A percentile compares a stretch with the other conserved stretches of the same genome.
These are phyloP conservation scores for Chaetoderma sp. DNA, from an alignment of 2,888 invertebrate species.

Conservation along the genomic window DNA sequence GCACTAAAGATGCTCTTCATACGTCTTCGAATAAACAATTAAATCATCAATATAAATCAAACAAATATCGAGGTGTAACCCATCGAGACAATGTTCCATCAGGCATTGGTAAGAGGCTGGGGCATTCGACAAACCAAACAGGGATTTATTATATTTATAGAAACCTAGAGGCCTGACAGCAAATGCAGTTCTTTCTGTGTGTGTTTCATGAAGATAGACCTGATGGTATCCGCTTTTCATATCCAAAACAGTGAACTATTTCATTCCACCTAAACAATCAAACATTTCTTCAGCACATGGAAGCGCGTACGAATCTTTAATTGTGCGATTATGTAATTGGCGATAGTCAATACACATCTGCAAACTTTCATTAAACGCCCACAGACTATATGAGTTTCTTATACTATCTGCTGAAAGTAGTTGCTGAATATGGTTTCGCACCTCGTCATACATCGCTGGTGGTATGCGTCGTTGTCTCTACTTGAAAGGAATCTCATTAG, in stretches of 20 bases:
- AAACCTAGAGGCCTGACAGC: conserved; percentile 31
- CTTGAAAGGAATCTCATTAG: conserved; percentile 23
- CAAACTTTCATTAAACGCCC: conserved; percentile 31
- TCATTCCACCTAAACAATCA: too few relatives aligned
- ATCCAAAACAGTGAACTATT: conserved; percentile 26
- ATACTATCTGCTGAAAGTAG: conserved; percentile 34
- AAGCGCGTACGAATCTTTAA: conserved; percentile 35
- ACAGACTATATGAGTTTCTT: conserved; percentile 23
- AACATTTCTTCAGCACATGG: conserved; percentile 38
- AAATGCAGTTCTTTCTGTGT: too few relatives aligned
- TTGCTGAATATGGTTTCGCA: conserved; percentile 33
- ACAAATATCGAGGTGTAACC: conserved; percentile 28
- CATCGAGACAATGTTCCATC: conserved; percentile 30
- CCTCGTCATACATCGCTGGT: too few relatives aligned
- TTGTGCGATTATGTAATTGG: conserved; percentile 27
- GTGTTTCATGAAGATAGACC: too few relatives aligned
- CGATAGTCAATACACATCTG: conserved; percentile 35
- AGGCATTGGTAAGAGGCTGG: conserved; percentile 33
- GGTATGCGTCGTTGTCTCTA: too few relatives aligned
- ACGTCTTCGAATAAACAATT: conserved; percentile 29
- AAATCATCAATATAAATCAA: conserved; percentile 38
- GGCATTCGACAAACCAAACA: conserved; percentile 30
- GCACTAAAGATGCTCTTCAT: conserved; percentile 28
- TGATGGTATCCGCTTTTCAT: conserved; percentile 27
- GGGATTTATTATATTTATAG: conserved; percentile 30